A percentile compares a stretch with the other conserved stretches of the same genome.
Evolutionary conservation across 2,888 invertebrate genomes (phyloP).

Genomic region (Helleia helle): DNA sequence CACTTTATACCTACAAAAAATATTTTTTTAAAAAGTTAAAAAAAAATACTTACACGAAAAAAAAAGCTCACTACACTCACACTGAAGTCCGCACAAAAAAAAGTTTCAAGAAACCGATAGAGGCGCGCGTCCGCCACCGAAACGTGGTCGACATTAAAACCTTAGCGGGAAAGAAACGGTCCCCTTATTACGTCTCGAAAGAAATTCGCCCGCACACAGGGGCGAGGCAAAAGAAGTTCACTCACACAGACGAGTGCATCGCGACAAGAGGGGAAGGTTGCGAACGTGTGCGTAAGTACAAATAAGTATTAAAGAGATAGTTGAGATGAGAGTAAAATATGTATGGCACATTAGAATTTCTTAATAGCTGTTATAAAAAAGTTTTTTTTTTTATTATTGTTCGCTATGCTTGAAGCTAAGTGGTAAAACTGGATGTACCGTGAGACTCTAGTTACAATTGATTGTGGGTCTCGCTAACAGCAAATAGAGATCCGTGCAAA

Average conservation of each 20-base stretch:
- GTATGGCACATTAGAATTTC: slow-evolving; percentile 2
- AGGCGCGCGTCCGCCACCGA: slow-evolving; percentile 70
- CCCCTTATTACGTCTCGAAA: slow-evolving; percentile 75
- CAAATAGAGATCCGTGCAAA: too few relatives aligned
- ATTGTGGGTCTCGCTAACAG: too few relatives aligned
- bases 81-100: slow-evolving; percentile 38
- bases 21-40: slow-evolving; percentile 14
- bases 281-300: slow-evolving; percentile 53
- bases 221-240: slow-evolving; percentile 61
- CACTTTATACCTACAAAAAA: slow-evolving; percentile 26
- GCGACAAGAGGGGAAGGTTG: slow-evolving; percentile 46
- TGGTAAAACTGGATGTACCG: neutral
- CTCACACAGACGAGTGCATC: slow-evolving; percentile 47
- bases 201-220: slow-evolving; percentile 69
- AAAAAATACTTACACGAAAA: slow-evolving; percentile 15
- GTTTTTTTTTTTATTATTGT: neutral
- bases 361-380: neutral
- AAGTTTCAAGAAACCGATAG: slow-evolving; percentile 58
- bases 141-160: slow-evolving; percentile 74
- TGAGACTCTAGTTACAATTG: too few relatives aligned
- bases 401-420: neutral
- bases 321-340: slow-evolving; percentile 40
- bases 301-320: slow-evolving; percentile 73
- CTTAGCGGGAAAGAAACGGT: slow-evolving; percentile 73
- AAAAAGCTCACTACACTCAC: slow-evolving; percentile 33